Conservation (phyloP, 2,797 vertebrate species). For the Chelidonichthys spinosus region DNA sequence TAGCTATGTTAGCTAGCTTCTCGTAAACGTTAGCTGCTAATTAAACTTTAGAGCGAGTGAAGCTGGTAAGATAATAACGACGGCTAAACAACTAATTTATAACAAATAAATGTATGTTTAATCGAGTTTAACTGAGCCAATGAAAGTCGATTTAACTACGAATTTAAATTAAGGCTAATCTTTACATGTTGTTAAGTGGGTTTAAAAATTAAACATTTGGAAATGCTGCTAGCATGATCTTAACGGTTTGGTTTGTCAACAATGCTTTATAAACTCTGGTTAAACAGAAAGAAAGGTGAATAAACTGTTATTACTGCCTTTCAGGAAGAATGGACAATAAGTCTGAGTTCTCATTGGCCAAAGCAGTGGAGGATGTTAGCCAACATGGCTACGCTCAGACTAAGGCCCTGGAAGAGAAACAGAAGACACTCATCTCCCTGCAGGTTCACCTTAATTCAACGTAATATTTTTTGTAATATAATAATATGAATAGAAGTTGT, state of each 20-base stretch:
- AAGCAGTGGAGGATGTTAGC: slow-evolving; percentile 66
- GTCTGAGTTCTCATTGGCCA: slow-evolving; percentile 55
- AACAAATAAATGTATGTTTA: too few relatives aligned
- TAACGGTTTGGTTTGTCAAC: background rate
- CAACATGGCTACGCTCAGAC: slow-evolving; percentile 57
- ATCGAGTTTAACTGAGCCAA: background rate
- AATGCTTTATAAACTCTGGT: background rate
- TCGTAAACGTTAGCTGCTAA: background rate
- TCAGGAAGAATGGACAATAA: slow-evolving; percentile 34
- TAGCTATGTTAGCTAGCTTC: background rate
- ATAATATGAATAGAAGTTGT: too few relatives aligned
- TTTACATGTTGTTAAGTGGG: background rate
- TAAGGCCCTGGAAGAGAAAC: slow-evolving; percentile 61
- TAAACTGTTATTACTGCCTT: background rate
- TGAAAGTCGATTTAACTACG: background rate
- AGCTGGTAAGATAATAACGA: slow-evolving; percentile 35
- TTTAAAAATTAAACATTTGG: too few relatives aligned
- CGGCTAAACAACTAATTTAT: background rate
- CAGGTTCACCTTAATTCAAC: slow-evolving; percentile 66
- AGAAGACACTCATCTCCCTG: slow-evolving; percentile 50
- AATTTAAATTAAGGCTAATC: background rate
- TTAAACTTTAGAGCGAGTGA: background rate
- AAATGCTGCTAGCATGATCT: background rate
- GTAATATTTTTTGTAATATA: background rate
- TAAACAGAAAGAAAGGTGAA: background rate